Evolutionary conservation across 92 coral and sea anemone genomes (phyloP), one percentile per base, ranked within the genome.

Genomic region (Siderastrea radians): DNA sequence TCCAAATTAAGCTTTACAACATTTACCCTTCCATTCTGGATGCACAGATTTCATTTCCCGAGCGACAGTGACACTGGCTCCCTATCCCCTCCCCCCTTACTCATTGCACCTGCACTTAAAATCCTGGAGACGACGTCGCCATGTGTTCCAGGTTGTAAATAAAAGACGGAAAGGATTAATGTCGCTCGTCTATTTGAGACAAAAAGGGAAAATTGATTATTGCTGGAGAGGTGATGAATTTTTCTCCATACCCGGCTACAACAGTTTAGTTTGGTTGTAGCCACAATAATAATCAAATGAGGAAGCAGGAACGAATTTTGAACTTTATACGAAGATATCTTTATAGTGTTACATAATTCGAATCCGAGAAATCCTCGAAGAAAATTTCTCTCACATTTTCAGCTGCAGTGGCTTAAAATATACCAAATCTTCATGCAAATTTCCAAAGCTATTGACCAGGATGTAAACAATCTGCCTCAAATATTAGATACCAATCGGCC

Each of bases 381-480:
- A 26, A 6, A 26, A 61, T 14, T 61, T 14, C 19, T n/a, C 66
- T 19, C 19, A 7, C 16, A 15, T 61, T 61, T 67, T 10, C 49
- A 26, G 72, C 72, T 67, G 72, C 72, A 14, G 49, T 26, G 12
- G 12, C 46, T 65, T 65, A 7, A 65, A 67, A 67, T 67, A 11
- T 38, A 38, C 47, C 38, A 67, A 57, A 44, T 76, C 61, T 57
- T 5, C 44, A 79, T 79, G 83, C 83, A 79, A 79, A 79, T 79
- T 63, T n/a, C 45, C 8, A 79, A 58, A 13, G 51, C 63, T 12
- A 57, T 57, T 55, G 67, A 16, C 13, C 49, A 72, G 19, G 80
- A 26, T 58, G 67, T 76, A 61, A 79, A 79, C 83, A 79, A 62
- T 64, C 72, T 49, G 83, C 83, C 62, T 79, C 26, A 79, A 62